Evolutionary conservation across 2,888 invertebrate species (phyloP).

Genomic region (Drosophila formosana): DNA sequence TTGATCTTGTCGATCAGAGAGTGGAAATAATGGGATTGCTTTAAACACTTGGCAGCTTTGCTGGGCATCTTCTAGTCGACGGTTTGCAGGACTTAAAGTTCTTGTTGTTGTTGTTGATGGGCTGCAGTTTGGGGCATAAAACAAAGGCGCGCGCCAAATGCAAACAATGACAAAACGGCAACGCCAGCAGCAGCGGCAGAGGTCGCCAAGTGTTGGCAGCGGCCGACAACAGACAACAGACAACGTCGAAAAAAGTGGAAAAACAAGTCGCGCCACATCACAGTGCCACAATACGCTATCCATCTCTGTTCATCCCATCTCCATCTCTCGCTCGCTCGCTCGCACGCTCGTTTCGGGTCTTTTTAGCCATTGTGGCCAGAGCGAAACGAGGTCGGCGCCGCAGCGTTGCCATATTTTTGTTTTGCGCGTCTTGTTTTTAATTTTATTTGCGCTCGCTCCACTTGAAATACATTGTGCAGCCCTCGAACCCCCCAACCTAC

Average conservation of each 20-base stretch:
- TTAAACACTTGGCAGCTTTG: slow-evolving; percentile 4
- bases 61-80: slow-evolving; percentile 40
- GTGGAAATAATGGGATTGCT: neutral
- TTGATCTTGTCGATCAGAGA: too few species aligned
- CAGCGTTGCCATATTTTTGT: slow-evolving; percentile 77
- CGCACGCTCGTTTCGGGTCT: slow-evolving; percentile 1
- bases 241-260: slow-evolving; percentile 68
- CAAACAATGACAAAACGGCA: slow-evolving; percentile 78
- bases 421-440: slow-evolving; percentile 67
- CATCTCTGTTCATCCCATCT: neutral
- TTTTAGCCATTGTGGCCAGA: slow-evolving; percentile 59
- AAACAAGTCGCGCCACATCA: slow-evolving; percentile 72
- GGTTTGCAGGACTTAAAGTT: slow-evolving; percentile 28
- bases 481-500: neutral
- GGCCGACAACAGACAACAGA: slow-evolving; percentile 52
- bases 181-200: slow-evolving; percentile 64
- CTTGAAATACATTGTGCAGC: slow-evolving; percentile 76
- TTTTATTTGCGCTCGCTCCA: slow-evolving; percentile 77
- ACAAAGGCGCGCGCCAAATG: slow-evolving; percentile 75
- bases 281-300: slow-evolving; percentile 6
- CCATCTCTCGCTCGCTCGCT: neutral
- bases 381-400: slow-evolving; percentile 76
- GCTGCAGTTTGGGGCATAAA: slow-evolving; percentile 49
- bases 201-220: slow-evolving; percentile 62
- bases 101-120: slow-evolving; percentile 18